Base-by-base conservation (phyloP, 2,888 invertebrate species). In the Luffia ferchaultella region DNA sequence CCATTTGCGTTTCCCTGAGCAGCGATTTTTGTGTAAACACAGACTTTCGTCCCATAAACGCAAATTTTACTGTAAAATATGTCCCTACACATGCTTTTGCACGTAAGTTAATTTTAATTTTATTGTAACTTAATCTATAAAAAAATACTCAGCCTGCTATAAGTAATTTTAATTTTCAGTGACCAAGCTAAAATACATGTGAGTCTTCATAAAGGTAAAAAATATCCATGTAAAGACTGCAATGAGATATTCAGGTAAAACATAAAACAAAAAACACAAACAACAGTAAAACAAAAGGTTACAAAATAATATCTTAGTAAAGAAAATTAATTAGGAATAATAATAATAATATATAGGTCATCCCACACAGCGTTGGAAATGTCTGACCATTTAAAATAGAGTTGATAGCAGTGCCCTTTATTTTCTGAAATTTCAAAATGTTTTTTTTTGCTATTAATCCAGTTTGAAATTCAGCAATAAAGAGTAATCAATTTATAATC, bases 41-140 rank as follows among this genome's bases (percentile, higher is more conserved):
- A 55, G 53, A 1, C 54, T 61, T 1, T 57, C 58, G 0, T 56
- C 57, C 18, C 68, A 69, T 51, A 62, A 59, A 50, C 58, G 62
- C 18, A 68, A 69, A 51, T 68, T 63, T 48, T 58, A 50, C 42
- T 69, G 69, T 53, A 64, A 64, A 43, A 50, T 66, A 2, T 69
- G 69, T 46, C 54, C 65, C 0, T 67, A 67, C 44, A 50, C 63
- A 7, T 66, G 68, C 51, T 68, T 61, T 52, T 57, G 59, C 53
- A 59, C 57, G 68, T 68, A 58, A 61, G 67, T 64, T 52, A 49
- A 18, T 18, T 7, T 30, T 30, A 30, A 7, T 30, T 7, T 3
- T 30, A 12, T 7, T 30, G 30, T 30, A 7, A 30, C 3, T 30
- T 30, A 30, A 7, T 30, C 30, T 30, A 30, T 30, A 30, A 30